Percentiles rank a stretch among this genome's conserved stretches.
phyloP scores from a whole-genome alignment of 2,113 vertebrate species.

The Delphinus delphis region DNA sequence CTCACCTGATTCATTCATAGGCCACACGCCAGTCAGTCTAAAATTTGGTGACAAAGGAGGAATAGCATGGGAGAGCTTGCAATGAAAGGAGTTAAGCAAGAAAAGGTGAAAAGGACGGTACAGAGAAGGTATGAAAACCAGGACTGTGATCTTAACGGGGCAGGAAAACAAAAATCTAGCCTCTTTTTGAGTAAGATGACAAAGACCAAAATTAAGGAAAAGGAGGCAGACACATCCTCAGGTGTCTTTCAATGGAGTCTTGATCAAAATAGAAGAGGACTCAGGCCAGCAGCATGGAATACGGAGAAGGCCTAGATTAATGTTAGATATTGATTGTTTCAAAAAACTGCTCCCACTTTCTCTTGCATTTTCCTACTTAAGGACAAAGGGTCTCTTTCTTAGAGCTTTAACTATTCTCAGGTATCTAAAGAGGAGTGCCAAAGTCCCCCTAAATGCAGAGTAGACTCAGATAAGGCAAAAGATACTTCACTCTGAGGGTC shows the following conservation, averaged over 20 bases:
- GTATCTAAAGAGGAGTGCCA: not conserved
- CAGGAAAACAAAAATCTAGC: not conserved
- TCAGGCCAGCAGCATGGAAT: not conserved
- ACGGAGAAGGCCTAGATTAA: not conserved
- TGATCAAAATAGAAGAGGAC: not conserved
- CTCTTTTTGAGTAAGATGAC: not conserved
- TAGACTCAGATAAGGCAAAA: not conserved
- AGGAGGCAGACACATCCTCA: not conserved
- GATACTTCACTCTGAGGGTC: not conserved
- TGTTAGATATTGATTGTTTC: not conserved
- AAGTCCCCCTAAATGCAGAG: not conserved
- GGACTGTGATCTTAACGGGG: not conserved
- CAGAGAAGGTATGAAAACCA: not conserved
- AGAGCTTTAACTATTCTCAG: not conserved
- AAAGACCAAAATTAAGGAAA: not conserved
- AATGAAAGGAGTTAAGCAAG: not conserved
- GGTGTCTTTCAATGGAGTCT: not conserved
- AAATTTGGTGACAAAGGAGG: not conserved
- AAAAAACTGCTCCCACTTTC: not conserved
- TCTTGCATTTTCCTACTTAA: not conserved
- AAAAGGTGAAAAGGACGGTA: not conserved
- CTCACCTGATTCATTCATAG: slow-evolving; percentile 17
- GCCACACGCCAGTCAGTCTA: slow-evolving; percentile 6
- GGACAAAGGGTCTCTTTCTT: not conserved
- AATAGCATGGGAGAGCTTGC: not conserved